These are phyloP conservation scores for Apistogramma diplotaenia DNA, from an alignment of 2,113 vertebrate genomes.

Conservation along the genomic window DNA sequence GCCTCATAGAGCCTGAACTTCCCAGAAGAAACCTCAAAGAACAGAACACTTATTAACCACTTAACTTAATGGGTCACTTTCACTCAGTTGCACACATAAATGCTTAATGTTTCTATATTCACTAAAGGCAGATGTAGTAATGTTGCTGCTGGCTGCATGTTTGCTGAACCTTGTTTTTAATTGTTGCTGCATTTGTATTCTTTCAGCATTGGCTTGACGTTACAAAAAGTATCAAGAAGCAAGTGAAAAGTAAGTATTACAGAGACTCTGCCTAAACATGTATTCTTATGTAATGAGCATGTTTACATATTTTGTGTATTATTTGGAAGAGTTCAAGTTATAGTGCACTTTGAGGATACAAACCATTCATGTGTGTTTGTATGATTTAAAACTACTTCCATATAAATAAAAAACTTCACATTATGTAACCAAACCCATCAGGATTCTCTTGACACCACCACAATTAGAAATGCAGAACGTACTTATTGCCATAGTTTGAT, in stretches of 20 bases:
- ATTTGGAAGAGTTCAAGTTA: neutral
- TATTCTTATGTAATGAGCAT: neutral
- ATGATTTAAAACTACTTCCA: neutral
- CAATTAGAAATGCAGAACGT: neutral
- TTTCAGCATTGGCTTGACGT: slow-evolving; percentile 96
- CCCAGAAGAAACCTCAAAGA: slow-evolving; percentile 9
- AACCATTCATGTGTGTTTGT: neutral
- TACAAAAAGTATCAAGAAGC: slow-evolving; percentile 99
- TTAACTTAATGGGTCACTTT: neutral
- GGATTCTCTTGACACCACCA: neutral
- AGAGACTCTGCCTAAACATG: neutral
- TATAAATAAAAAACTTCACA: neutral
- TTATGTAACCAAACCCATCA: neutral
- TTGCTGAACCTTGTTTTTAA: neutral
- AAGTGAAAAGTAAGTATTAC: slow-evolving; percentile 97
- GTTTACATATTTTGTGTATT: no score
- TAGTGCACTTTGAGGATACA: neutral
- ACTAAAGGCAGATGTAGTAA: neutral
- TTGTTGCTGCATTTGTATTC: slow-evolving; percentile 27
- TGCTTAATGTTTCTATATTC: neutral
- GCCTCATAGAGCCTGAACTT: slow-evolving; percentile 42
- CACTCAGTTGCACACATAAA: neutral
- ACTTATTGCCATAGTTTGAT: no score
- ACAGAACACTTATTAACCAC: neutral
- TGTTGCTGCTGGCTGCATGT: neutral